Percentiles rank a stretch among this genome's conserved stretches.
phyloP scores from a whole-genome alignment of 1,140 invertebrate species.

The Drosophila pectinifera region DNA sequence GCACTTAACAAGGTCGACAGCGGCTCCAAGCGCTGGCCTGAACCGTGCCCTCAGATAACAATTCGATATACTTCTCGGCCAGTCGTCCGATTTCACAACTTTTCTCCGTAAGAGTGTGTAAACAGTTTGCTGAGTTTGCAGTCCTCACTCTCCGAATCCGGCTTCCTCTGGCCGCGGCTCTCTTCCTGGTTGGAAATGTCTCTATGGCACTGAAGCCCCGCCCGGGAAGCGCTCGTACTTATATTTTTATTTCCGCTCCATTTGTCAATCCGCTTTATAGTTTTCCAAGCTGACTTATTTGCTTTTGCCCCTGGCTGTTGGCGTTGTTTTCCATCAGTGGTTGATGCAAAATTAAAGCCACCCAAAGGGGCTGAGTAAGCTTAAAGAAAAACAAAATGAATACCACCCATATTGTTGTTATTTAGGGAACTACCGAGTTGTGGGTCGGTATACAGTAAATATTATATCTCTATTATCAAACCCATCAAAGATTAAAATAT shows the following conservation, averaged over 20 bases:
- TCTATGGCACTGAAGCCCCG: constrained; percentile 8
- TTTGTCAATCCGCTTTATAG: constrained; percentile 69
- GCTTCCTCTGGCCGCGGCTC: constrained; percentile 6
- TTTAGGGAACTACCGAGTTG: neutral
- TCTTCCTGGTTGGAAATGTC: constrained; percentile 10
- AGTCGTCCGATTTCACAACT: constrained; percentile 37
- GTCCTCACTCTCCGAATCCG: constrained; percentile 27
- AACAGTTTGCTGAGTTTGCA: constrained; percentile 56
- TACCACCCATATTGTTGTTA: neutral
- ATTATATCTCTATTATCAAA: too few species aligned
- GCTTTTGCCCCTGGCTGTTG: constrained; percentile 19
- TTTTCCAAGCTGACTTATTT: constrained; percentile 47
- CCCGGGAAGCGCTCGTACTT: constrained; percentile 24
- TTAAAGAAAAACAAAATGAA: constrained; percentile 2
- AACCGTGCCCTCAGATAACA: constrained; percentile 25
- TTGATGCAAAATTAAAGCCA: constrained; percentile 20
- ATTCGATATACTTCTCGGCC: constrained; percentile 32
- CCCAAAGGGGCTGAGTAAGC: neutral
- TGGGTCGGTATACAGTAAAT: too few species aligned
- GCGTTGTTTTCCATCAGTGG: constrained; percentile 10
- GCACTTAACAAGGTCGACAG: constrained; percentile 31
- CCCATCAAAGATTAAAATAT: too few species aligned
- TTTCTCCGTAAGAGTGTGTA: constrained; percentile 44
- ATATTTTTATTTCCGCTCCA: constrained; percentile 70
- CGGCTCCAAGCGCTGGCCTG: constrained; percentile 19